These are phyloP conservation scores for Holothuria glaberrima DNA, from an alignment of 35 echinoderm and acorn worm genomes.

Conservation along the genomic window DNA sequence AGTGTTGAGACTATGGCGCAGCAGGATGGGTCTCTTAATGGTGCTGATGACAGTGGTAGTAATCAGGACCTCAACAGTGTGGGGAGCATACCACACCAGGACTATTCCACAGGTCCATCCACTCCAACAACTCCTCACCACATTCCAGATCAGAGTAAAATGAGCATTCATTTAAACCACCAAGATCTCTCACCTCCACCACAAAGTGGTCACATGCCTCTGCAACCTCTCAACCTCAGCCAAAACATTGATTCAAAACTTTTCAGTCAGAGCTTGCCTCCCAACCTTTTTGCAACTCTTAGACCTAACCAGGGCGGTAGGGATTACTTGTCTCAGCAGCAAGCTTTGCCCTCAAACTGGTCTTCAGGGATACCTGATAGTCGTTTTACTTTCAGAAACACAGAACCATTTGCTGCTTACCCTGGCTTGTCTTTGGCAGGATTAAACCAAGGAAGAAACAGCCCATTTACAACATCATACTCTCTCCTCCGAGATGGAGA, in stretches of 20 bases:
- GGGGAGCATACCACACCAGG: conserved; percentile 27
- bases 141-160: not conserved
- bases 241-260: conserved; percentile 71
- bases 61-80: conserved; percentile 36
- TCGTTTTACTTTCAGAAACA: conserved; percentile 35
- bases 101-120: conserved; percentile 30
- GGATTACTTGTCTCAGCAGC: conserved; percentile 57
- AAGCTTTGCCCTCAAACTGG: conserved; percentile 44
- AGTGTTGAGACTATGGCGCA: conserved; percentile 33
- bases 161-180: conserved; percentile 20
- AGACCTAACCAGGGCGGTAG: conserved; percentile 59
- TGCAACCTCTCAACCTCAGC: conserved; percentile 85
- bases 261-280: conserved; percentile 60
- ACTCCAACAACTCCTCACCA: conserved; percentile 50
- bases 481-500: conserved; percentile 24
- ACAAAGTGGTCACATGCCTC: conserved; percentile 13
- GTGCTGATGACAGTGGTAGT: conserved; percentile 34
- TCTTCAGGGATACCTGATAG: conserved; percentile 2
- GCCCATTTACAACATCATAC: conserved; percentile 50
- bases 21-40: conserved; percentile 33
- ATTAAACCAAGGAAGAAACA: conserved; percentile 33
- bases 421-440: conserved; percentile 28
- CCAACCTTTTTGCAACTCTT: conserved; percentile 3
- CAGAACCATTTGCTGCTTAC: conserved; percentile 20
- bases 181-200: conserved; percentile 56